Evolutionary conservation across 2,888 invertebrate genomes (phyloP), one percentile per base, ranked within the genome.

Genomic region (Limenitis camilla): DNA sequence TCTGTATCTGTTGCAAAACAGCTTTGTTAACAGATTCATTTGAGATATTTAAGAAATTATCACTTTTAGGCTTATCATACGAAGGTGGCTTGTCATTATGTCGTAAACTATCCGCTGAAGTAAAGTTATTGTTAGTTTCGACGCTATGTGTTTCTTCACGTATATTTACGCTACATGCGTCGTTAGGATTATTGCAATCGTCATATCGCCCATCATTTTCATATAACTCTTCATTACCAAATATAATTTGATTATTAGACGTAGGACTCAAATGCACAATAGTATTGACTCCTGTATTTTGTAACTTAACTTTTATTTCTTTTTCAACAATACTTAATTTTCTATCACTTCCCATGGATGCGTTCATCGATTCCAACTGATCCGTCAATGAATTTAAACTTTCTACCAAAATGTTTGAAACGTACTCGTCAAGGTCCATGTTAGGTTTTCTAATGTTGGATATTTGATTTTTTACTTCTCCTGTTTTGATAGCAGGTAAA

Each of bases 331-430:
- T 79, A 62, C 76, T 84, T 32, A 88, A 72, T 62, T 76, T 80
- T 27, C 80, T 70, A 49, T 80, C 81, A 45, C 68, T 71, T 2
- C 78, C 79, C 39, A 80, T 77, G 2, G 81, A 74, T 5, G 80
- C 81, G 53, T 75, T 83, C 78, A 84, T 82, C 36, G 69, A 75
- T 58, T 88, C 86, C 6, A 88, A 67, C 59, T 83, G 85, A 61
- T 86, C 88, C 6, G 82, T 78, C 57, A 88, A 67, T 4, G 88
- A 85, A 63, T 87, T 81, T 8, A 89, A 72, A 59, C 88, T 89
- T 62, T 88, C 88, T 6, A 89, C 85, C 35, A 89, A 67, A 61
- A 89, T 82, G 61, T 82, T 82, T 2, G 89, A 88, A 10, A 89
- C 88, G 61, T 88, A 89, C 60, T 84, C 80, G 63, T 89, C 89